A percentile compares a stretch with the other conserved stretches of the same genome.
phyloP scores from a whole-genome alignment of 2,888 invertebrate genomes.

The Drosophila paranaensis region DNA sequence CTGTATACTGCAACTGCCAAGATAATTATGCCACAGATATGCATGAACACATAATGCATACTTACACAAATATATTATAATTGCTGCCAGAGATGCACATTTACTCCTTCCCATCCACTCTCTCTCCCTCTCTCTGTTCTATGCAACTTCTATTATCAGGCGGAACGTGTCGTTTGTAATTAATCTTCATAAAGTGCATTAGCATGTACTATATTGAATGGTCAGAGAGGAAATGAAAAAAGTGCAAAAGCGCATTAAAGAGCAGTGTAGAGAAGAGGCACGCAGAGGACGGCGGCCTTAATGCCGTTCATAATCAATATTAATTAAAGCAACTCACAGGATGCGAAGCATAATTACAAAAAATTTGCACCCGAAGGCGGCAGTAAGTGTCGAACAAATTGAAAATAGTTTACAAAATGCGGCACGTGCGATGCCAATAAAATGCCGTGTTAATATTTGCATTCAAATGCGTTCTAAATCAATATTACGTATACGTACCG shows the following conservation, averaged over 20 bases:
- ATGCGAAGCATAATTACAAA: constrained; percentile 53
- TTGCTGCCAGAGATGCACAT: no score
- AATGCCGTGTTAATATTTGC: constrained; percentile 59
- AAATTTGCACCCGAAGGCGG: constrained; percentile 38
- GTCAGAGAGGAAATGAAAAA: constrained; percentile 21
- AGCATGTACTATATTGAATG: constrained; percentile 36
- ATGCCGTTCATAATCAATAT: constrained; percentile 61
- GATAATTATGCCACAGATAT: neutral
- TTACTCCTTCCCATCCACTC: no score
- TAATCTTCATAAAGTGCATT: constrained; percentile 71
- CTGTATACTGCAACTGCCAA: no score
- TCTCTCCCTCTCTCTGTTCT: neutral
- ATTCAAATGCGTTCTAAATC: constrained; percentile 53
- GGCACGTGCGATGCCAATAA: constrained; percentile 47
- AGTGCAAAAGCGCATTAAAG: constrained; percentile 24
- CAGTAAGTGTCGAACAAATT: constrained; percentile 41
- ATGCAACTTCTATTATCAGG: constrained; percentile 4
- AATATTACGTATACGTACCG: constrained; percentile 53
- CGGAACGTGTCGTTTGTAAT: constrained; percentile 32
- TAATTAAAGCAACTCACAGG: constrained; percentile 50
- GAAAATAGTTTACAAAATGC: constrained; percentile 36
- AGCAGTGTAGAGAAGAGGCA: neutral
- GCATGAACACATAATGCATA: no score
- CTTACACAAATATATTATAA: no score
- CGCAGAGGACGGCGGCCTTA: constrained; percentile 6